These are phyloP conservation scores for Orchesellides sinensis DNA, from an alignment of 2,888 invertebrate species.

Conservation along the genomic window DNA sequence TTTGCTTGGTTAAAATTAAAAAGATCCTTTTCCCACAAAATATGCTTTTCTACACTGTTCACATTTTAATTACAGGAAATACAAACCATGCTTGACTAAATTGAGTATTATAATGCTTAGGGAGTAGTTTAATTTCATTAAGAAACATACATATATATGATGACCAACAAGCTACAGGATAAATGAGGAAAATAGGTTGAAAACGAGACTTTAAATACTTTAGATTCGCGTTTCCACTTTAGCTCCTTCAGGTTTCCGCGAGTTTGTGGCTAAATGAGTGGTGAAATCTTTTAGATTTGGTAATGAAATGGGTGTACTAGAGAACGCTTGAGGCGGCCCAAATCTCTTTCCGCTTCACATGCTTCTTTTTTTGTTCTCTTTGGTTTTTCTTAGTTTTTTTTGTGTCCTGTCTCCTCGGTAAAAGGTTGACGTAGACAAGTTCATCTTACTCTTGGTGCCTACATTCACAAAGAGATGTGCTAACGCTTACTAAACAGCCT, in stretches of 20 bases:
- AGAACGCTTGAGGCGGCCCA: background rate
- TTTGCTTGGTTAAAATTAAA: no score
- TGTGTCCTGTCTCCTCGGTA: background rate
- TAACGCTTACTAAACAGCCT: background rate
- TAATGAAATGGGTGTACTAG: constrained; percentile 60
- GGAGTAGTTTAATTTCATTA: no score
- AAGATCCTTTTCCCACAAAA: no score
- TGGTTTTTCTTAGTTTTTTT: background rate
- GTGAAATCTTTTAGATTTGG: constrained; percentile 60
- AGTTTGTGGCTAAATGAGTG: constrained; percentile 64
- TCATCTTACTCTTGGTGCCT: background rate
- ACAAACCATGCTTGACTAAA: no score
- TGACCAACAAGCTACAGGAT: no score
- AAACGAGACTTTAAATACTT: no score
- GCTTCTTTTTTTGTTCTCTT: background rate
- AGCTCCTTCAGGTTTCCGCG: constrained; percentile 31
- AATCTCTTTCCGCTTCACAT: background rate
- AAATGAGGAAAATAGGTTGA: no score
- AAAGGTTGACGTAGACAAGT: background rate
- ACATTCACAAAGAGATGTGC: background rate
- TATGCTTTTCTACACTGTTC: no score
- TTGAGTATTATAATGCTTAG: no score
- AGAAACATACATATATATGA: no score
- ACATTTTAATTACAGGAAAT: no score
- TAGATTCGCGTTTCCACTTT: constrained; percentile 26